Conservation (phyloP, 2,113 vertebrate species). For the Pampusana beccarii region DNA sequence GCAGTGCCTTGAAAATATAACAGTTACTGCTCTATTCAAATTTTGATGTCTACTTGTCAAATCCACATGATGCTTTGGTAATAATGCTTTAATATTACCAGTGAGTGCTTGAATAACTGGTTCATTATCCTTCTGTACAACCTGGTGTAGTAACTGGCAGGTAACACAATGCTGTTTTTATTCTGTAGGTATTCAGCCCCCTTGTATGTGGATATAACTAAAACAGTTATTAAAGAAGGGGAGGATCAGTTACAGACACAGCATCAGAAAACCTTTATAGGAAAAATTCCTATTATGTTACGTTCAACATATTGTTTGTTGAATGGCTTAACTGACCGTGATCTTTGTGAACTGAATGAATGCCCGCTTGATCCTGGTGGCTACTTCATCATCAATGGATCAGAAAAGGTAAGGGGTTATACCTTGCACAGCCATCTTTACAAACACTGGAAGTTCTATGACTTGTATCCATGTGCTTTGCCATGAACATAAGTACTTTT, state of each 20-base stretch:
- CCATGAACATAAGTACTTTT: background rate
- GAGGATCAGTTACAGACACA: slow-evolving; percentile 97
- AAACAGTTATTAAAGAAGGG: slow-evolving; percentile 97
- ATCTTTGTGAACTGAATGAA: slow-evolving; percentile 96
- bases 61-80: background rate
- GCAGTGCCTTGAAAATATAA: background rate
- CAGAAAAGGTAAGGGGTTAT: slow-evolving; percentile 87
- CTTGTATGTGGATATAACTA: slow-evolving; percentile 97
- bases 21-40: background rate
- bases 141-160: background rate
- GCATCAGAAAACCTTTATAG: slow-evolving; percentile 98
- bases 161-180: background rate
- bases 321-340: slow-evolving; percentile 93
- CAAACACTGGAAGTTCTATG: background rate
- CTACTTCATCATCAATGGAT: slow-evolving; percentile 99
- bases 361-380: slow-evolving; percentile 96
- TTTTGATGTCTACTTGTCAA: background rate
- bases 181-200: slow-evolving; percentile 92
- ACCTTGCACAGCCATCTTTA: background rate
- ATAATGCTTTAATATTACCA: background rate
- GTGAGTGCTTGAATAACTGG: background rate
- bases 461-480: background rate
- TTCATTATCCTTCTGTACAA: background rate
- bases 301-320: slow-evolving; percentile 96
- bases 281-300: slow-evolving; percentile 99